Conservation (phyloP, 2,797 vertebrate species). For the Leucoraja ocellata region DNA sequence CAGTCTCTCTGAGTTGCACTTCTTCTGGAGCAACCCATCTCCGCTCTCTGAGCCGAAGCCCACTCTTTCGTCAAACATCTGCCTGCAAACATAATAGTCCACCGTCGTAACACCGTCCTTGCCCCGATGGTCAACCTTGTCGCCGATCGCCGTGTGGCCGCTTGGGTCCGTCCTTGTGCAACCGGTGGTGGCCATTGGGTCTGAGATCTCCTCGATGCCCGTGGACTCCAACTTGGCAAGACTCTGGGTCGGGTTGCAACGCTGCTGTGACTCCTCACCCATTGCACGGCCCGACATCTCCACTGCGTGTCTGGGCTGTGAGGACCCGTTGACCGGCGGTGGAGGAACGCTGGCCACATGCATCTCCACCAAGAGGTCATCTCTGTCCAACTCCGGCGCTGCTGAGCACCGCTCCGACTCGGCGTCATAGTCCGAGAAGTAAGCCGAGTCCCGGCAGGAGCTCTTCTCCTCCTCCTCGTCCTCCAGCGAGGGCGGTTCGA, state of each 20-base stretch:
- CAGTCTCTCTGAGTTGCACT: background rate
- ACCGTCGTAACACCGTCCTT: background rate
- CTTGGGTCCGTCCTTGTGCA: background rate
- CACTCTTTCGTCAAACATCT: background rate
- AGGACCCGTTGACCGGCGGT: no score
- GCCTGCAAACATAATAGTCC: background rate
- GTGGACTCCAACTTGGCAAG: background rate
- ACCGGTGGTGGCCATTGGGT: no score
- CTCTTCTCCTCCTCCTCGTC: slow-evolving; percentile 58
- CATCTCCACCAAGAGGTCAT: slow-evolving; percentile 38
- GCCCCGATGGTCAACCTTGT: background rate
- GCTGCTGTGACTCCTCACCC: no score
- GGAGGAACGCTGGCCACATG: no score
- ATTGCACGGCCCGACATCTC: no score
- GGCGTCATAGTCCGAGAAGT: slow-evolving; percentile 85
- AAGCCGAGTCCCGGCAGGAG: slow-evolving; percentile 86
- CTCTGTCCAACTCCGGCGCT: slow-evolving; percentile 42
- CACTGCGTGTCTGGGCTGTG: no score
- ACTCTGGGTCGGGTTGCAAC: background rate
- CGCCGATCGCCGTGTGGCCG: background rate
- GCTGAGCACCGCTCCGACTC: slow-evolving; percentile 61
- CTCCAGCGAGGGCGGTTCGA: slow-evolving; percentile 57
- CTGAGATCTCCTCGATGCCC: background rate
- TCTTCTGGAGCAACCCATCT: background rate
- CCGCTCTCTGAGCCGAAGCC: background rate